These are phyloP conservation scores for Loriculus beryllinus DNA, from an alignment of 2,797 vertebrate species.

Conservation along the genomic window DNA sequence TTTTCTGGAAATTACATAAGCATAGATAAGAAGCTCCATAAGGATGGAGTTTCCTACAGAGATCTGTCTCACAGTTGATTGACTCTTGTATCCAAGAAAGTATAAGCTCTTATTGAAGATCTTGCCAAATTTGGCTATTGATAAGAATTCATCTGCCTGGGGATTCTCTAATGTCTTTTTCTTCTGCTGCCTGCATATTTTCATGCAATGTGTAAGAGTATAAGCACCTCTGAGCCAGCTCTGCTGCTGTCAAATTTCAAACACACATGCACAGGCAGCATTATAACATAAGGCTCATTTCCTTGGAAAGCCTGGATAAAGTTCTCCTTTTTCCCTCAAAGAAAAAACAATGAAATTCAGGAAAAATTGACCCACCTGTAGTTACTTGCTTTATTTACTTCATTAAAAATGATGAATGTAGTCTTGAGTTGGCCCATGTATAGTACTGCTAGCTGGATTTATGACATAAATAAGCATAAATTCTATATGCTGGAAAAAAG, in stretches of 20 bases:
- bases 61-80: not conserved
- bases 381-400: constrained; percentile 14
- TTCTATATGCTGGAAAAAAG: not conserved
- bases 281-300: not conserved
- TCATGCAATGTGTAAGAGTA: not conserved
- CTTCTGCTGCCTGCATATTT: not conserved
- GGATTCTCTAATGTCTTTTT: not conserved
- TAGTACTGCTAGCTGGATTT: not conserved
- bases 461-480: constrained; percentile 15
- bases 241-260: not conserved
- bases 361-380: not conserved
- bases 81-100: not conserved
- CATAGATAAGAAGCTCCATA: not conserved
- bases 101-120: not conserved
- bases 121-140: not conserved
- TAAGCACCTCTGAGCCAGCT: not conserved
- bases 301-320: not conserved
- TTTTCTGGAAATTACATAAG: not conserved
- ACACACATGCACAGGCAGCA: not conserved
- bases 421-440: not conserved
- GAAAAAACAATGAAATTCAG: not conserved
- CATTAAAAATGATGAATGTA: constrained; percentile 34
- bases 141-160: not conserved
- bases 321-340: not conserved
- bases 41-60: not conserved